Evolutionary conservation across 2,113 vertebrate genomes (phyloP).

Genomic region (Pontoporia blainvillei): DNA sequence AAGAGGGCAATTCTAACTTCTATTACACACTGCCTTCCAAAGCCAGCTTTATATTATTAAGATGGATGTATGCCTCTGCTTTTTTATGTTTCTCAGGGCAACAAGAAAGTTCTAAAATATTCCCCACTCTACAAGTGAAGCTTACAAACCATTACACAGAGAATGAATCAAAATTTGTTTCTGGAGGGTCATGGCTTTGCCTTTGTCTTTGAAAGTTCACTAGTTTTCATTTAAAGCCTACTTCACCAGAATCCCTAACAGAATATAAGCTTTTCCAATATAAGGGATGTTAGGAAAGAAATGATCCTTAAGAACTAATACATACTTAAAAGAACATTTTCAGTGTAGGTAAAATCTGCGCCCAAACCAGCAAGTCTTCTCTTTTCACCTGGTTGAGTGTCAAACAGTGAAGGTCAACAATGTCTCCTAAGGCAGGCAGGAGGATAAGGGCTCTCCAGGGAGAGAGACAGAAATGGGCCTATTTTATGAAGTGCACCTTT

Average conservation of each 20-base stretch:
- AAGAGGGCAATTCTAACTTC: neutral
- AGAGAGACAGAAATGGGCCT: neutral
- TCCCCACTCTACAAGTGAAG: neutral
- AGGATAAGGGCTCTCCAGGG: neutral
- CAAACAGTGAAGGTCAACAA: neutral
- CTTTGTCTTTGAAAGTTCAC: neutral
- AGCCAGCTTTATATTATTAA: neutral
- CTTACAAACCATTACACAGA: neutral
- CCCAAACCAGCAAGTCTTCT: neutral
- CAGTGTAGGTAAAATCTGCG: neutral
- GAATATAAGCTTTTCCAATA: neutral
- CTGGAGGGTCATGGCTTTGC: neutral
- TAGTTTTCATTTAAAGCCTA: neutral
- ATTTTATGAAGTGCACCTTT: neutral
- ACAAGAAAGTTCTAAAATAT: neutral
- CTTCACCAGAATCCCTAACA: neutral
- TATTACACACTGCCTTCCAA: neutral
- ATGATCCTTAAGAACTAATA: neutral
- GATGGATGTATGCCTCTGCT: neutral
- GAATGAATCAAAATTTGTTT: neutral
- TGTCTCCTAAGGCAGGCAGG: neutral
- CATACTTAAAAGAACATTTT: neutral
- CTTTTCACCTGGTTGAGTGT: neutral
- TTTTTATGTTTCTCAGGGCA: neutral
- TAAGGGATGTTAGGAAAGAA: neutral